These are phyloP conservation scores for Dipus sagitta DNA, from an alignment of 2,797 vertebrate species.

Conservation along the genomic window DNA sequence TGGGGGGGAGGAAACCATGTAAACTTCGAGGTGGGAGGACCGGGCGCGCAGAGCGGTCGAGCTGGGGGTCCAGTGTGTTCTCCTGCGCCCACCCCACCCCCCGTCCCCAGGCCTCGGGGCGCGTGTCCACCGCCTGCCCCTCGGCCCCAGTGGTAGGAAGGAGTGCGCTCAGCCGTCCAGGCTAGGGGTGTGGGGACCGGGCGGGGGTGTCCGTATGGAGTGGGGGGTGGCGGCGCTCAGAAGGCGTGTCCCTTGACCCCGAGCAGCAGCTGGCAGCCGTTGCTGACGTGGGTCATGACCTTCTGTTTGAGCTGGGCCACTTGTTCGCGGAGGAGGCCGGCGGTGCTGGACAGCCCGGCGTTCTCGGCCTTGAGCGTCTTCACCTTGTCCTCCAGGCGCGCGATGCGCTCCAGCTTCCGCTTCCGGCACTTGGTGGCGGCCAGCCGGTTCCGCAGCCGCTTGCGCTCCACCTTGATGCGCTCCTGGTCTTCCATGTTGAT, in stretches of 20 bases:
- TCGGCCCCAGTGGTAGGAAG: constrained; percentile 46
- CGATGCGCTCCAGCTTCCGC: constrained; percentile 96
- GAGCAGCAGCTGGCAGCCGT: constrained; percentile 95
- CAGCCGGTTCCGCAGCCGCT: constrained; percentile 94
- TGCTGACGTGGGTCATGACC: constrained; percentile 95
- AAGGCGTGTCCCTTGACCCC: constrained; percentile 92
- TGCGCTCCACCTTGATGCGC: constrained; percentile 95
- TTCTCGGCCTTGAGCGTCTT: constrained; percentile 95
- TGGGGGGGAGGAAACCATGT: constrained; percentile 45
- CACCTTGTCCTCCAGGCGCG: constrained; percentile 95
- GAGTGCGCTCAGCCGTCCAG: constrained; percentile 65
- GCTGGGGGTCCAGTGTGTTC: constrained; percentile 76
- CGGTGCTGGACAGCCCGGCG: constrained; percentile 93
- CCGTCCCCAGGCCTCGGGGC: constrained; percentile 4
- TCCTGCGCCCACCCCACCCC: too few relatives aligned
- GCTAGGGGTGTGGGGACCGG: constrained; percentile 48
- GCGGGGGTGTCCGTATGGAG: constrained; percentile 27
- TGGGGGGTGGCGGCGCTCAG: constrained; percentile 68
- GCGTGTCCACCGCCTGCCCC: constrained; percentile 61
- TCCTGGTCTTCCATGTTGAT: constrained; percentile 96
- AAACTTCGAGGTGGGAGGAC: constrained; percentile 78
- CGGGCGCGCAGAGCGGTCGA: constrained; percentile 66
- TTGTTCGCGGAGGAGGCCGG: constrained; percentile 94
- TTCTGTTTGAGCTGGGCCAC: constrained; percentile 96
- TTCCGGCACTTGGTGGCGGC: constrained; percentile 96